Conservation (phyloP, 1,140 invertebrate genomes). For the Sminthurides bifidus region DNA sequence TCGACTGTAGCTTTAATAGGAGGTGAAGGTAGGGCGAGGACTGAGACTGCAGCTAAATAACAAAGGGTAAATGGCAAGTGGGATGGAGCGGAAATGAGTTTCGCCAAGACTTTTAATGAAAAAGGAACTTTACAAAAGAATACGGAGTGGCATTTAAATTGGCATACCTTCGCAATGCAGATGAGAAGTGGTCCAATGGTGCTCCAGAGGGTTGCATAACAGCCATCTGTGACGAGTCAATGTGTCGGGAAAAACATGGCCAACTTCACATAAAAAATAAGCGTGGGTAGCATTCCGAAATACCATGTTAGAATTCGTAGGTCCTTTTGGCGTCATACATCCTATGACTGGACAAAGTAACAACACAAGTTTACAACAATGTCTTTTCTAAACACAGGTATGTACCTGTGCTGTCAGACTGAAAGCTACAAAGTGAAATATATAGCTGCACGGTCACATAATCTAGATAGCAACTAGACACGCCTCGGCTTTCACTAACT, state of each 20-base stretch:
- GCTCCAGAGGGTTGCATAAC: constrained; percentile 19
- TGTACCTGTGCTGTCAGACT: too few relatives aligned
- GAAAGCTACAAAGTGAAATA: too few relatives aligned
- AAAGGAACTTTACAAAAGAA: neutral
- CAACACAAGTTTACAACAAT: neutral
- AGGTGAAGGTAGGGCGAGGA: neutral
- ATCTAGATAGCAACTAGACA: too few relatives aligned
- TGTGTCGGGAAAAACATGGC: constrained; percentile 22
- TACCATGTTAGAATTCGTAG: constrained; percentile 20
- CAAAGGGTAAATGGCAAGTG: neutral
- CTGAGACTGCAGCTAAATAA: neutral
- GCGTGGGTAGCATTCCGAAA: constrained; percentile 29
- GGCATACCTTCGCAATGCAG: constrained; percentile 23
- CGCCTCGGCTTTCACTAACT: too few relatives aligned
- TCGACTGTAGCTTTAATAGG: too few relatives aligned
- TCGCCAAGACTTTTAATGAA: neutral
- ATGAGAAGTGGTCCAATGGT: constrained; percentile 10
- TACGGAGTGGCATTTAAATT: neutral
- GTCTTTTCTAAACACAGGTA: too few relatives aligned
- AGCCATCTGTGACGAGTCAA: constrained; percentile 25
- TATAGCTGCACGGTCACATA: too few relatives aligned
- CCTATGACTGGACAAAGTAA: constrained; percentile 26
- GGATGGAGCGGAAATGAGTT: neutral
- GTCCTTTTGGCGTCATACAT: constrained; percentile 13
- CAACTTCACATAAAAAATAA: constrained; percentile 20